These are phyloP conservation scores for Metaphire vulgaris DNA, from an alignment of 1,140 invertebrate genomes.

Conservation along the genomic window DNA sequence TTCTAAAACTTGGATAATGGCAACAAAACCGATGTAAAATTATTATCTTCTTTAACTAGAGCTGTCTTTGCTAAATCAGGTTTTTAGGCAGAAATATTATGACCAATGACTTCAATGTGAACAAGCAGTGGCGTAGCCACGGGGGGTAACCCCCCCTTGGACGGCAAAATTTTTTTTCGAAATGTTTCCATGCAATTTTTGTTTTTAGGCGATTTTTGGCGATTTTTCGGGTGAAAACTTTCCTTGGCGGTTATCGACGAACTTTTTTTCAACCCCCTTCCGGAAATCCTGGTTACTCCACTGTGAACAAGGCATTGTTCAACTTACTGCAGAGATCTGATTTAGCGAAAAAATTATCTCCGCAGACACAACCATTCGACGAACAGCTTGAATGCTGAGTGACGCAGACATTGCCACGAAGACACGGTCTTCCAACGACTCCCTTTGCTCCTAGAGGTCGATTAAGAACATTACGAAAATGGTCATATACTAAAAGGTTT, in stretches of 20 bases:
- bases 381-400: neutral
- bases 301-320: neutral
- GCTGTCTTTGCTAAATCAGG: neutral
- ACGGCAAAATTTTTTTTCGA: neutral
- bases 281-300: neutral
- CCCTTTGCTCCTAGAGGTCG: neutral
- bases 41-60: neutral
- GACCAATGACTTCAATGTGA: neutral
- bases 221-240: too few relatives aligned
- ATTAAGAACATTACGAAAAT: neutral
- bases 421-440: neutral
- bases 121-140: neutral
- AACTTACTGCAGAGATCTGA: neutral
- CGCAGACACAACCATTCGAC: neutral
- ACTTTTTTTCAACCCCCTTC: neutral
- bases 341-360: neutral
- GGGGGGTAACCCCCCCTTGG: too few relatives aligned
- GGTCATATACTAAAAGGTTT: neutral
- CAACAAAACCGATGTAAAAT: neutral
- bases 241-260: neutral
- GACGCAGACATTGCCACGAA: neutral
- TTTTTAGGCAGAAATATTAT: neutral
- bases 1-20: neutral
- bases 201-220: too few relatives aligned
- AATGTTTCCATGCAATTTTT: neutral